Conservation (phyloP, 2,888 invertebrate genomes). For the Microctonus aethiopoides region DNA sequence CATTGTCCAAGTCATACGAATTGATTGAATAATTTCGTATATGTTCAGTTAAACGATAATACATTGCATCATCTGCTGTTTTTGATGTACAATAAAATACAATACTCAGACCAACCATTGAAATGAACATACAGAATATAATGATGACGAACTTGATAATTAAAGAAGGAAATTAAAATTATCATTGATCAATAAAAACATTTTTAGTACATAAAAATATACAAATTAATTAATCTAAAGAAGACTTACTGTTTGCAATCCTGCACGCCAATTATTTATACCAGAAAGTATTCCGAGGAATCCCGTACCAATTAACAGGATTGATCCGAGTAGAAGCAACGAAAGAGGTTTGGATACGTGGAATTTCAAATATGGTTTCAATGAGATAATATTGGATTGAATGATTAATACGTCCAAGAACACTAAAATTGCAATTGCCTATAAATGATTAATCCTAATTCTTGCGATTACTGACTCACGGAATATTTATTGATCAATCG, state of each 20-base stretch:
- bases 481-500: neutral
- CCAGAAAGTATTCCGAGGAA: constrained; percentile 33
- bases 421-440: neutral
- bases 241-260: constrained; percentile 27
- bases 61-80: constrained; percentile 20
- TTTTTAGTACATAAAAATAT: neutral
- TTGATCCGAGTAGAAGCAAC: constrained; percentile 28
- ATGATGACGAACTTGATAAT: constrained; percentile 34
- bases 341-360: constrained; percentile 28
- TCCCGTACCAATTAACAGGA: constrained; percentile 18
- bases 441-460: neutral
- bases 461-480: neutral
- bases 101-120: constrained; percentile 22
- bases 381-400: neutral
- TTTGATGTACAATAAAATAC: constrained; percentile 17
- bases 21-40: constrained; percentile 14
- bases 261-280: constrained; percentile 25
- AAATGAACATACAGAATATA: constrained; percentile 23
- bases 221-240: neutral
- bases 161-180: neutral
- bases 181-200: neutral
- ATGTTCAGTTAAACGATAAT: constrained; percentile 17
- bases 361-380: constrained; percentile 24
- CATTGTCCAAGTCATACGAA: constrained; percentile 12
- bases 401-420: neutral